phyloP scores from a whole-genome alignment of 1,140 invertebrate species.

The Drosophila fuyamai region DNA sequence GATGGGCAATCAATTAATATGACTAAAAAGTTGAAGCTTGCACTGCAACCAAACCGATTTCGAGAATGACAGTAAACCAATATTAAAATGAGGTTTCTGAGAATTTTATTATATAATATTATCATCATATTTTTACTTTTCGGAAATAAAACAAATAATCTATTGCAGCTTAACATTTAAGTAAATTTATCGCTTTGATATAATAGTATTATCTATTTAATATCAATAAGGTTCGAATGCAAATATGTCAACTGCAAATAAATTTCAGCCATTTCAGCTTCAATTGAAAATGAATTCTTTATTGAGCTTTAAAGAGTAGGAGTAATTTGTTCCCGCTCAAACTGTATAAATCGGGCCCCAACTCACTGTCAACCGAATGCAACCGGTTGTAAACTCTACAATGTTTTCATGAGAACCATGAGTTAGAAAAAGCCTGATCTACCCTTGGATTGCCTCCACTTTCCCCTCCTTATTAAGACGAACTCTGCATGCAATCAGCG shows the following conservation, averaged over 20 bases:
- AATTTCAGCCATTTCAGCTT: background rate
- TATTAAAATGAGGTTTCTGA: too few species aligned
- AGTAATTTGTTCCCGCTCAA: constrained; percentile 11
- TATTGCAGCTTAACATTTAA: too few species aligned
- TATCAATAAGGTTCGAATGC: background rate
- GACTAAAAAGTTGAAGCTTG: background rate
- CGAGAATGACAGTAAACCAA: too few species aligned
- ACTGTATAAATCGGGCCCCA: constrained; percentile 25
- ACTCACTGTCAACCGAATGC: constrained; percentile 26
- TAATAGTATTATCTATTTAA: background rate
- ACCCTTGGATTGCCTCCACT: constrained; percentile 23
- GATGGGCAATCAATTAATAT: constrained; percentile 28
- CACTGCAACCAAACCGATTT: background rate
- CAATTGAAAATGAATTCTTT: constrained; percentile 11
- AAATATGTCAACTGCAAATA: too few species aligned
- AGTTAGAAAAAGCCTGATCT: background rate
- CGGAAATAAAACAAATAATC: too few species aligned
- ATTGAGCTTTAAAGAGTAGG: constrained; percentile 9
- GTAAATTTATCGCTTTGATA: background rate
- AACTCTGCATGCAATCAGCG: constrained; percentile 10
- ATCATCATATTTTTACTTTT: too few species aligned
- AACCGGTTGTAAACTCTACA: constrained; percentile 29
- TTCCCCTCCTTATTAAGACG: constrained; percentile 41
- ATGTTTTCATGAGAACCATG: constrained; percentile 16
- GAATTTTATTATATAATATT: too few species aligned